Evolutionary conservation across 2,888 invertebrate species (phyloP), one percentile per base, ranked within the genome.

Genomic region (Bellardia bayeri): DNA sequence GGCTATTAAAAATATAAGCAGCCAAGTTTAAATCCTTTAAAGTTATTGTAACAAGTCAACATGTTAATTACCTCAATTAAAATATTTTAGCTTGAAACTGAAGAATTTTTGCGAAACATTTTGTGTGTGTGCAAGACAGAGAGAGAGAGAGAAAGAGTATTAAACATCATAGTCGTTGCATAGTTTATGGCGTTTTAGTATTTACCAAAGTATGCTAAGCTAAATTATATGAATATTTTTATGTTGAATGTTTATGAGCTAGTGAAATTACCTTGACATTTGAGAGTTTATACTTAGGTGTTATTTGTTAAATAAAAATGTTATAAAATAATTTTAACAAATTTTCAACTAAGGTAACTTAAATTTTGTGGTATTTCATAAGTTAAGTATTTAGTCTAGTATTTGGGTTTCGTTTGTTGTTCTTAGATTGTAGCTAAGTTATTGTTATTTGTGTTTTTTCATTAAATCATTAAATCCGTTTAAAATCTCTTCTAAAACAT

Each of bases 61-160:
- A 78, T 23, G 54, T 64, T 78, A 83, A 83, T 83, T 71, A 56
- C 56, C 71, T n/a, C 56, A 83, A 64, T 83, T 78, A 78, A 71
- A 76, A 63, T 63, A 30, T 54, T 14, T 69, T 9, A 54, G 63
- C 45, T n/a, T 42, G 69, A 82, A 82, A 42, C 68, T 56, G n/a
- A 61, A 30, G 40, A 61, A 45, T 51, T 68, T 30, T 75, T 14
- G 54, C 30, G 45, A 40, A 61, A 56, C 37, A 42, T 33, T 33
- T 78, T 56, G 14, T 16, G 7, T 64, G 42, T 13, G 13, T 30
- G 37, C 14, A 37, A n/a, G 33, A 56, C 14, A 14, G 3, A n/a
- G 40, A 23, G 8, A 37, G 8, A 14, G 13, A 51, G 23, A 4
- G 23, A 37, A 14, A 42, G 30, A 49, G 45, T 58, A 56, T n/a